A percentile compares a stretch with the other conserved stretches of the same genome.
Conservation (phyloP, 2,797 vertebrate genomes). For the Neopelma chrysocephalum region DNA sequence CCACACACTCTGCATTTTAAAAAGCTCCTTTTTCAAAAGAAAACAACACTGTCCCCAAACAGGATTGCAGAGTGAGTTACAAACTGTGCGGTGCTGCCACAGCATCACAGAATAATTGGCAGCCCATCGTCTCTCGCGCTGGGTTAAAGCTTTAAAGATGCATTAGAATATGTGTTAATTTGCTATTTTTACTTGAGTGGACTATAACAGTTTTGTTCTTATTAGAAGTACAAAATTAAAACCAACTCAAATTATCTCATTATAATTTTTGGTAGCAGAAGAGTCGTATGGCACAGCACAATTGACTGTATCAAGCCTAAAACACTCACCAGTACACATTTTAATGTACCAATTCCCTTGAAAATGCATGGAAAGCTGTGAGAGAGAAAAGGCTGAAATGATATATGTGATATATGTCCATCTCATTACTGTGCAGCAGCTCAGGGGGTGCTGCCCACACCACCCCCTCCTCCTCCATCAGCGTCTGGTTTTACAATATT, state of each 20-base stretch:
- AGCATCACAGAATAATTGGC: neutral
- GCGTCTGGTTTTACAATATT: neutral
- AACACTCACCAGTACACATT: neutral
- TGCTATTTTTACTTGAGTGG: constrained; percentile 8
- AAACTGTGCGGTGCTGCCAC: neutral
- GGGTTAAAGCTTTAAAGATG: neutral
- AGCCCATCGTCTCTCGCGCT: neutral
- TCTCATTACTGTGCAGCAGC: neutral
- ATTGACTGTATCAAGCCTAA: neutral
- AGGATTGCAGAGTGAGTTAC: neutral
- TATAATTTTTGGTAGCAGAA: neutral
- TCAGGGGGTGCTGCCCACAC: neutral
- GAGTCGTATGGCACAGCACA: neutral
- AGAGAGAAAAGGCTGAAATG: neutral
- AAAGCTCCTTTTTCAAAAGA: neutral
- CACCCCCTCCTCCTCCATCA: neutral
- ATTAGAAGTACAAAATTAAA: constrained; percentile 31
- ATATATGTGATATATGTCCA: neutral
- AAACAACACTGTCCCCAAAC: neutral
- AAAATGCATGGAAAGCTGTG: neutral
- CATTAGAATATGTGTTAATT: neutral
- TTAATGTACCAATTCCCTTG: neutral
- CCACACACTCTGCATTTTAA: neutral
- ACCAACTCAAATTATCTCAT: neutral
- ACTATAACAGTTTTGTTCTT: neutral